Evolutionary conservation across 2,113 vertebrate genomes (phyloP), one percentile per base, ranked within the genome.

Genomic region (Corythornis madagascariensis): DNA sequence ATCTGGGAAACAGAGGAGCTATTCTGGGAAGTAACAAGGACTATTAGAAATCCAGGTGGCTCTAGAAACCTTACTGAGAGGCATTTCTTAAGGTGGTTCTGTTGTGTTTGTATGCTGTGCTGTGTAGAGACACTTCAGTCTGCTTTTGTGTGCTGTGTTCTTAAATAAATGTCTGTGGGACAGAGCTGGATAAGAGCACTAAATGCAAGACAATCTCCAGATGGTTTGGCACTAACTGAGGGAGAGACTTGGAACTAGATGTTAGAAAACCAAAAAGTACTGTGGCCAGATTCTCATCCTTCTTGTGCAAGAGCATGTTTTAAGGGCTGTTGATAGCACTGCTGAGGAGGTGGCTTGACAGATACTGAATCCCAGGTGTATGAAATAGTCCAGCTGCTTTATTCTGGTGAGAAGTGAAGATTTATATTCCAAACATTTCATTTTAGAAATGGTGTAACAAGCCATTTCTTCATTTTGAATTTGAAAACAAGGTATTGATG

Each of bases 41-140:
- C 73, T 86, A 67, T 94, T 90, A 72, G 92, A 76, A 91, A 80
- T 77, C n/a, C 29, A 74, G 45, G 26, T 85, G 89, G 47, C 78
- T 94, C 45, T 10, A 89, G 56, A 67, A n/a, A 69, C 18, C 10
- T 88, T 87, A 10, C n/a, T 1, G 5, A 70, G 70, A 43, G 28
- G 31, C 50, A 33, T 57, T 86, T 81, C 35, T 72, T 91, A 31
- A 21, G 42, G 47, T 53, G 38, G 20, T 72, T 16, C 6, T 5
- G 8, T 50, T 89, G 50, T 83, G 13, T 92, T 74, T 72, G 50
- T 89, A 3, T 43, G 53, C 53, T 89, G 63, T 88, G 78, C 86
- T 64, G 10, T 66, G 73, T 72, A 92, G 82, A 73, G 77, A 94
- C 79, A 47, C 24, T 31, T 87, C 42, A 64, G 21, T 63, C 55